Conservation (phyloP, 2,797 vertebrate genomes). For the Scyliorhinus canicula region DNA sequence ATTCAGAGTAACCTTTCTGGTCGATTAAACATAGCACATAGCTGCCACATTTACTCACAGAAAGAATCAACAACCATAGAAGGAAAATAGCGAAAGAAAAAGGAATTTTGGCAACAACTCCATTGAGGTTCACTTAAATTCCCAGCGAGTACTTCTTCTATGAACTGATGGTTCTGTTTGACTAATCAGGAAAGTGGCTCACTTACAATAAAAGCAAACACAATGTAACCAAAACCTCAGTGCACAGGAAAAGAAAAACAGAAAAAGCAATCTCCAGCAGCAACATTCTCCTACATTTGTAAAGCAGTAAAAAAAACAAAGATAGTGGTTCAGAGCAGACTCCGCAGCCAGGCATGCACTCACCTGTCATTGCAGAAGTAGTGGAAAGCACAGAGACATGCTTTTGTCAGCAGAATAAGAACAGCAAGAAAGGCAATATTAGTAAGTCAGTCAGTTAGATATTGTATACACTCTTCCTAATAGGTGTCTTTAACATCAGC, state of each 20-base stretch:
- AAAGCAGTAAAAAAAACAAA: background rate
- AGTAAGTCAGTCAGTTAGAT: background rate
- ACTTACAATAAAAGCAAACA: constrained; percentile 54
- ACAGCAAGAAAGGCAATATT: constrained; percentile 51
- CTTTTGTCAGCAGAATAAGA: constrained; percentile 68
- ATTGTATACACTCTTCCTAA: background rate
- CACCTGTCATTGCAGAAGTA: constrained; percentile 64
- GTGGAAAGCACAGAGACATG: constrained; percentile 58
- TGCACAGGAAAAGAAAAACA: constrained; percentile 48
- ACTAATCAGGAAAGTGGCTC: constrained; percentile 64
- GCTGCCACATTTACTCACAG: constrained; percentile 99
- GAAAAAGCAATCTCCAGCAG: constrained; percentile 36
- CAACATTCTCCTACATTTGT: constrained; percentile 23
- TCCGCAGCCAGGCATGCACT: constrained; percentile 49
- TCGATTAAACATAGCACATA: constrained; percentile 99
- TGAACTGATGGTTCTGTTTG: constrained; percentile 73
- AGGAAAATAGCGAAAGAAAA: constrained; percentile 72
- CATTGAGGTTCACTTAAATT: constrained; percentile 63
- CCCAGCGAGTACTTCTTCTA: constrained; percentile 61
- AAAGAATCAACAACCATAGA: constrained; percentile 96
- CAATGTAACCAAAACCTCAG: constrained; percentile 57
- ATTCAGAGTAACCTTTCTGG: constrained; percentile 98
- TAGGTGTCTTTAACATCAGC: background rate
- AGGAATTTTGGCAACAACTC: constrained; percentile 69
- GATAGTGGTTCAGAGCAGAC: constrained; percentile 1